Evolutionary conservation across 2,797 vertebrate species (phyloP), one percentile per base, ranked within the genome.

Genomic region (Sparus aurata): DNA sequence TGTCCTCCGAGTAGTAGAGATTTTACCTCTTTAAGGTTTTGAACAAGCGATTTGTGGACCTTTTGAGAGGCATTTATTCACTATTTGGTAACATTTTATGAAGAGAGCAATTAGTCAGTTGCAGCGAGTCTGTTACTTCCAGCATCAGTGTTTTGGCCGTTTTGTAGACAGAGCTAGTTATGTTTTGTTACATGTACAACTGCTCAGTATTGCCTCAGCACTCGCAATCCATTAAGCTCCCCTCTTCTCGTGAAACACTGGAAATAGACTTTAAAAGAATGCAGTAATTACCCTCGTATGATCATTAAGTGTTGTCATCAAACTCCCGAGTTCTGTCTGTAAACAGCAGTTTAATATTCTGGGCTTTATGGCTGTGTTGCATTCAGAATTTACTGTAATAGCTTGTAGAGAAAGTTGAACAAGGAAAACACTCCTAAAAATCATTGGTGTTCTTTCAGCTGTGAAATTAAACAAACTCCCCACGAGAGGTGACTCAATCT

Each of bases 401-500:
- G 82, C 89, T 90, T 87, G 87, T 90, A 79, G 86, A 91, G 86
- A 91, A 89, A 91, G 87, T 90, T 92, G 88, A 89, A 92, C 92
- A 93, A 88, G 85, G 73, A 87, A 92, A 91, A 90, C 86, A 85
- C 86, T 90, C 82, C 87, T 79, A 87, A 91, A 93, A 93, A 91
- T 93, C 87, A 91, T 93, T 91, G 90, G 79, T 87, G 91, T 84
- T 88, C 91, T 73, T 86, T 91, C 90, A 91, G 81, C 91, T 94
- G 93, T 94, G 93, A 94, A 94, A 94, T 94, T 94, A 94, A 94
- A 92, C 92, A 93, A 93, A 93, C 90, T 92, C 85, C 91, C 91
- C 85, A 79, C 43, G 89, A 92, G 91, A 91, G 87, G 86, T 86
- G 92, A 93, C 92, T 93, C 90, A 91, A 93, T 94, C 89, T 88